A percentile compares a stretch with the other conserved stretches of the same genome.
phyloP scores from a whole-genome alignment of 2,888 invertebrate species.

The Campoplex nolae region DNA sequence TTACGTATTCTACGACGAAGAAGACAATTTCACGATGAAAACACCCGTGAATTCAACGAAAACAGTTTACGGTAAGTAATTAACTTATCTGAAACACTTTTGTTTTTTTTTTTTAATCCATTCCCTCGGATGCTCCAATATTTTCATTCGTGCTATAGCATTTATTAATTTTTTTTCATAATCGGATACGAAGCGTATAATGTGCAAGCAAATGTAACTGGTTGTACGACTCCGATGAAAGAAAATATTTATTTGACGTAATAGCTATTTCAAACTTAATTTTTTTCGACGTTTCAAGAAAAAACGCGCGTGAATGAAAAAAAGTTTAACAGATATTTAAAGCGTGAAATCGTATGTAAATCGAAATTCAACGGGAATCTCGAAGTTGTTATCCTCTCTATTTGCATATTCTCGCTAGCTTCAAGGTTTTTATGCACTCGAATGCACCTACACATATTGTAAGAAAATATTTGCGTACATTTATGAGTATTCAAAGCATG shows the following conservation, averaged over 20 bases:
- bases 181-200: background rate
- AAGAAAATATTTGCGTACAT: background rate
- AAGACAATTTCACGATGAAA: conserved; percentile 86
- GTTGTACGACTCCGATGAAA: background rate
- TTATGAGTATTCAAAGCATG: background rate
- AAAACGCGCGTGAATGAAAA: background rate
- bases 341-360: conserved; percentile 5
- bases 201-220: background rate
- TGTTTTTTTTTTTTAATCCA: too few species aligned
- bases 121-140: too few species aligned
- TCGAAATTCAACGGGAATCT: background rate
- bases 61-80: conserved; percentile 70
- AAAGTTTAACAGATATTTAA: background rate
- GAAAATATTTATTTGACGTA: background rate
- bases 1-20: conserved; percentile 93
- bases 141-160: background rate
- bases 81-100: background rate
- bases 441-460: background rate
- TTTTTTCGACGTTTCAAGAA: background rate
- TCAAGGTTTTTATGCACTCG: background rate
- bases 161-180: background rate
- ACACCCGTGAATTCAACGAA: conserved; percentile 78
- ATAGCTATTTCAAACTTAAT: background rate
- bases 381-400: background rate
- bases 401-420: background rate